Percentiles rank a stretch among this genome's conserved stretches.
phyloP scores from a whole-genome alignment of 2,797 vertebrate genomes.

The Setipinna tenuifilis region DNA sequence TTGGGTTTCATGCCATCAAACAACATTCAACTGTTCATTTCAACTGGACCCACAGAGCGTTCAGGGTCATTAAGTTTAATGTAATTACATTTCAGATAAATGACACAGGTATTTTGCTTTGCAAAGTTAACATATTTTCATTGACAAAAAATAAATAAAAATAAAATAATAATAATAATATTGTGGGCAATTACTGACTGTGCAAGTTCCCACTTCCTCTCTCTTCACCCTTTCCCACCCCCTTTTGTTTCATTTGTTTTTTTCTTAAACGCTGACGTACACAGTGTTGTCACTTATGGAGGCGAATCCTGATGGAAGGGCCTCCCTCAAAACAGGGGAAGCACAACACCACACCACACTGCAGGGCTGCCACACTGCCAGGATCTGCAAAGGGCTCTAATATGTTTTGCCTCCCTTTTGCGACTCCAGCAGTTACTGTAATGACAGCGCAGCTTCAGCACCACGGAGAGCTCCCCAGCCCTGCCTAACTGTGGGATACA shows the following conservation, averaged over 20 bases:
- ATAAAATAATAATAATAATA: too few species aligned
- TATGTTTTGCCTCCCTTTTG: too few species aligned
- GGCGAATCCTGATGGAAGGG: not conserved
- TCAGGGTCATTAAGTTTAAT: not conserved
- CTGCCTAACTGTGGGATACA: too few species aligned
- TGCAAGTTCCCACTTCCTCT: not conserved
- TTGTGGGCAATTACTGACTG: constrained; percentile 18
- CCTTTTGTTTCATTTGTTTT: not conserved
- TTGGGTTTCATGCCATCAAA: not conserved
- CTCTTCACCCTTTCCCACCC: constrained; percentile 33
- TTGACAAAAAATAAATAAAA: not conserved
- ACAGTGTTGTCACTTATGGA: not conserved
- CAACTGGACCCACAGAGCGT: not conserved
- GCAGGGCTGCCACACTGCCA: not conserved
- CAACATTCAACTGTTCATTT: not conserved
- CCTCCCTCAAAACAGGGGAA: not conserved
- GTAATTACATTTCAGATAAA: not conserved
- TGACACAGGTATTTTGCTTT: not conserved
- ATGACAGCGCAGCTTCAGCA: not conserved
- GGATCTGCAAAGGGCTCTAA: not conserved
- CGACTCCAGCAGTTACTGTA: not conserved
- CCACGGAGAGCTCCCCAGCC: not conserved
- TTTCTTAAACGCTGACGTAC: constrained; percentile 46
- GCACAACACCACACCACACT: not conserved
- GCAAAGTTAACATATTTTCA: constrained; percentile 5